Evolutionary conservation across 2,797 vertebrate genomes (phyloP).

Genomic region (Ctenopoma multispine): DNA sequence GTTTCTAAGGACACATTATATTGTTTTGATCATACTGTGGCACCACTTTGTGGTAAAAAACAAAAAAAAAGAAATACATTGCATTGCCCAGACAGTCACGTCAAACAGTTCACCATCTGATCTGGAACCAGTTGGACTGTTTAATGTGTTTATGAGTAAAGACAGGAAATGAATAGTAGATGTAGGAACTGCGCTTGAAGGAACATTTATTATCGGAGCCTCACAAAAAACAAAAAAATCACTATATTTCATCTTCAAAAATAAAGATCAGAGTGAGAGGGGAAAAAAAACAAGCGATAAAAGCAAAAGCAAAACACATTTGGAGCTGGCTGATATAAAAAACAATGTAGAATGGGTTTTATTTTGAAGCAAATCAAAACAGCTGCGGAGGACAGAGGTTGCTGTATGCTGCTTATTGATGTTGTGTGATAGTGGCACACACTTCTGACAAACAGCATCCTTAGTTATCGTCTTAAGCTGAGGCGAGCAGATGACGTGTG

Average conservation of each 20-base stretch:
- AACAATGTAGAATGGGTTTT: slow-evolving; percentile 40
- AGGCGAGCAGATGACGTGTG: slow-evolving; percentile 39
- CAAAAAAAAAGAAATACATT: not conserved
- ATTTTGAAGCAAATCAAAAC: slow-evolving; percentile 66
- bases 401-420: slow-evolving; percentile 46
- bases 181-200: slow-evolving; percentile 37
- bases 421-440: slow-evolving; percentile 51
- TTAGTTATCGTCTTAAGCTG: slow-evolving; percentile 41
- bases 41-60: not conserved
- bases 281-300: slow-evolving; percentile 43
- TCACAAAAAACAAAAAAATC: slow-evolving; percentile 23
- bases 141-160: slow-evolving; percentile 46
- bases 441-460: slow-evolving; percentile 42
- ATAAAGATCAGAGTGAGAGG: slow-evolving; percentile 34
- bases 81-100: not conserved
- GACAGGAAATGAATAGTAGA: slow-evolving; percentile 41
- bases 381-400: slow-evolving; percentile 50
- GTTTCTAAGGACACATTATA: not conserved
- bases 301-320: slow-evolving; percentile 54
- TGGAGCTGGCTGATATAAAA: slow-evolving; percentile 62
- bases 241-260: slow-evolving; percentile 50
- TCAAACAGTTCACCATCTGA: slow-evolving; percentile 32
- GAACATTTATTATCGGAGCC: slow-evolving; percentile 52
- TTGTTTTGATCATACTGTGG: not conserved
- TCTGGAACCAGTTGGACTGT: slow-evolving; percentile 39